phyloP scores from a whole-genome alignment of 30 jellyfish, hydroid and myxozoan species.

The Rhopilema esculentum region DNA sequence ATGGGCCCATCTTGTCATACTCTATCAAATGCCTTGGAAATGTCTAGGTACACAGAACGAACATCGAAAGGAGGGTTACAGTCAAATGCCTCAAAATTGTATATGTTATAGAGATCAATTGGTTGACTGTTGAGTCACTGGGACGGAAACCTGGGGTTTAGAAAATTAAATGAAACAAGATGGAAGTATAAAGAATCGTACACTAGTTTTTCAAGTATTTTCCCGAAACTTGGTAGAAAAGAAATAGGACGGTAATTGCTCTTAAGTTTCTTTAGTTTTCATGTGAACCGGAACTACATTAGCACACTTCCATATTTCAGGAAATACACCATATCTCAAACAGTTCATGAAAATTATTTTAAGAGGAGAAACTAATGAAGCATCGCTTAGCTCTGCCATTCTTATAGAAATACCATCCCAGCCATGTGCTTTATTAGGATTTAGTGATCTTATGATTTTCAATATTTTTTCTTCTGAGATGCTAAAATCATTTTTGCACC shows the following conservation, averaged over 20 bases:
- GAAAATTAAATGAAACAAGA: slow-evolving; percentile 39
- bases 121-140: too few relatives aligned
- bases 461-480: slow-evolving; percentile 32
- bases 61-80: too few relatives aligned
- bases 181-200: slow-evolving; percentile 48
- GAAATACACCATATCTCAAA: slow-evolving; percentile 36
- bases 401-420: slow-evolving; percentile 50
- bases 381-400: slow-evolving; percentile 51
- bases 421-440: slow-evolving; percentile 74
- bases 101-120: too few relatives aligned
- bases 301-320: slow-evolving; percentile 28
- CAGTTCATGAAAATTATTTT: slow-evolving; percentile 28
- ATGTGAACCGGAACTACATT: slow-evolving; percentile 33
- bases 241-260: slow-evolving; percentile 31
- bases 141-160: slow-evolving; percentile 24
- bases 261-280: slow-evolving; percentile 29
- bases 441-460: slow-evolving; percentile 30
- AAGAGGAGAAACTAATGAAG: slow-evolving; percentile 39
- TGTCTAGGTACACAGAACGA: slow-evolving; percentile 15
- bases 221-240: too few relatives aligned
- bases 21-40: too few relatives aligned
- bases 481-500: slow-evolving; percentile 29
- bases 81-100: too few relatives aligned
- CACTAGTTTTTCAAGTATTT: slow-evolving; percentile 42
- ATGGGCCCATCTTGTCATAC: slow-evolving; percentile 28